phyloP scores from a whole-genome alignment of 2,113 vertebrate genomes.

The Clarias batrachus region DNA sequence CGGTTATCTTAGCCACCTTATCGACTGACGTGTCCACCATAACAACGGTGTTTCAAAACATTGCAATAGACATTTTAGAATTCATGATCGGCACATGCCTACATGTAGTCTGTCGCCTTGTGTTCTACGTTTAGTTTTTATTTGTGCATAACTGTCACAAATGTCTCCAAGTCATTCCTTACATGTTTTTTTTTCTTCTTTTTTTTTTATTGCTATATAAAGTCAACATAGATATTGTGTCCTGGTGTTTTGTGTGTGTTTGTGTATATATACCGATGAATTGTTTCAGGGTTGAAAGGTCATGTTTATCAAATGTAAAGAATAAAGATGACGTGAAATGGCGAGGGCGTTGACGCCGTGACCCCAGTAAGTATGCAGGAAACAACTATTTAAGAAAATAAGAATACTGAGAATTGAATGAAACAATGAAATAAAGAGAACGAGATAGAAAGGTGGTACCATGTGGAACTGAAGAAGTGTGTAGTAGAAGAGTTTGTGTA shows the following conservation, averaged over 20 bases:
- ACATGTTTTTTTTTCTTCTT: neutral
- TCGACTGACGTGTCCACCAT: neutral
- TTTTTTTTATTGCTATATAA: neutral
- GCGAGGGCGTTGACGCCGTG: too few species aligned
- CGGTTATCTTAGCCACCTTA: neutral
- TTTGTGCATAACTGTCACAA: slow-evolving; percentile 6
- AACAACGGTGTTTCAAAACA: neutral
- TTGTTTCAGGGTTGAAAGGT: neutral
- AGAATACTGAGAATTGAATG: neutral
- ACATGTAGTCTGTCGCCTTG: too few species aligned
- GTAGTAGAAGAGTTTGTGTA: too few species aligned
- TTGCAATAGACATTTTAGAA: neutral
- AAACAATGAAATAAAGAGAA: neutral
- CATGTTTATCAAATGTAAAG: neutral
- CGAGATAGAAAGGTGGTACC: neutral
- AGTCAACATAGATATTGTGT: neutral
- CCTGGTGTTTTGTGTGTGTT: neutral
- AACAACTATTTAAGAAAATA: neutral
- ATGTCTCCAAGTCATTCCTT: neutral
- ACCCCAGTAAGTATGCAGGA: neutral
- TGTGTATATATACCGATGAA: too few species aligned
- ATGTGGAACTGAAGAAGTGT: too few species aligned
- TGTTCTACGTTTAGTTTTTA: neutral
- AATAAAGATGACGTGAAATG: neutral
- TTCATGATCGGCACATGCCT: neutral